Evolutionary conservation across 1,140 invertebrate genomes (phyloP), one percentile per base, ranked within the genome.

Genomic region (Olivierus martensii): DNA sequence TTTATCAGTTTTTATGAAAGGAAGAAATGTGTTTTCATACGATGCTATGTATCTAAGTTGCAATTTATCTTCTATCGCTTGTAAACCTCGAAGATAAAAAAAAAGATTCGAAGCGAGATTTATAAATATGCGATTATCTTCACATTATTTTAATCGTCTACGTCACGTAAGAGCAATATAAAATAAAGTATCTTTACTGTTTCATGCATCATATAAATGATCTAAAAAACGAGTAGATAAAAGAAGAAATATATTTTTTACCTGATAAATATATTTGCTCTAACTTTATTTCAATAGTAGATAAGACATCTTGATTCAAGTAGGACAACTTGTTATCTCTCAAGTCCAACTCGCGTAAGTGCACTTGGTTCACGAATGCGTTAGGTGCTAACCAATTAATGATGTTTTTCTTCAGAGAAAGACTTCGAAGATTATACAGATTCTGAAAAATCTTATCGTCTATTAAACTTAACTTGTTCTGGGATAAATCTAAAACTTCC

Each of bases 301-400:
- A 7, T 12, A 56, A 21, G 6, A 56, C 49, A 28, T 48, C 51
- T 14, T 49, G 47, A 10, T 83, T 83, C 47, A 93, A 73, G 60
- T 80, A 78, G 66, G 84, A 82, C 49, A 93, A 77, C 62, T 84
- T 83, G 69, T 93, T 93, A 54, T 78, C 76, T 58, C 84, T 84
- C 22, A 92, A 73, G 69, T 92, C 86, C 21, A 93, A 72, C 17
- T 82, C 68, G 44, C 79, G 69, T 11, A 90, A 70, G 66, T 84
- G 84, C 61, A 83, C 82, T 18, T 89, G 66, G 15, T 79, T 80
- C 59, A 75, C 76, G 63, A 91, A 90, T 41, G 83, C 79, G 46
- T 88, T 84, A 18, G 74, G 75, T 9, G 84, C 82, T 36, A 90
- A 76, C 0, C 75, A 74, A 1, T 81, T 80, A 62, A 92, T 80